phyloP scores from a whole-genome alignment of 2,888 invertebrate species.

The Ischnura elegans region DNA sequence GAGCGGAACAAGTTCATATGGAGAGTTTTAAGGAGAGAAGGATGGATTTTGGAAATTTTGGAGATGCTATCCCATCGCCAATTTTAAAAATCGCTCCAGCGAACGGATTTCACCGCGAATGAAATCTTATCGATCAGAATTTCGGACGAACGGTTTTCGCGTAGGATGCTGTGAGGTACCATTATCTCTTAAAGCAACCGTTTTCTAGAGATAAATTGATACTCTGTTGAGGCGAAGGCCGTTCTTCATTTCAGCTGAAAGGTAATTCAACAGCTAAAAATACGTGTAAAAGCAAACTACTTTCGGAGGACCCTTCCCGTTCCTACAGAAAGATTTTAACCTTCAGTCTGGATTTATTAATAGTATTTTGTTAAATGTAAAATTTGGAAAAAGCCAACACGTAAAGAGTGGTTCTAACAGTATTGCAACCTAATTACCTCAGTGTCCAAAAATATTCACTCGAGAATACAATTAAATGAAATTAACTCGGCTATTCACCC shows the following conservation, averaged over 20 bases:
- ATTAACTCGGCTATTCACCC: not conserved
- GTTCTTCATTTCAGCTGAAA: not conserved
- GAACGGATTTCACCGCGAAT: not conserved
- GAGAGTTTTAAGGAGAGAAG: not conserved
- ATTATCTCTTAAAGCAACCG: not conserved
- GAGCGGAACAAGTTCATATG: not conserved
- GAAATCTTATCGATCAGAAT: not conserved
- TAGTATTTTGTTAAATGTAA: too few species aligned
- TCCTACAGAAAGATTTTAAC: not conserved
- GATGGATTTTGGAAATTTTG: not conserved
- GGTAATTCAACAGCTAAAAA: not conserved
- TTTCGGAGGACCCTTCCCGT: not conserved
- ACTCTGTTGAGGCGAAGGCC: not conserved
- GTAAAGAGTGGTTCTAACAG: too few species aligned
- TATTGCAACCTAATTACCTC: too few species aligned
- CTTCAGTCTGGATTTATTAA: too few species aligned
- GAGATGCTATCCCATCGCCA: not conserved
- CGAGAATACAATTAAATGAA: too few species aligned
- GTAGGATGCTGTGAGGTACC: too few species aligned
- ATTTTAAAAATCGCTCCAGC: not conserved
- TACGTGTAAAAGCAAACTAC: not conserved
- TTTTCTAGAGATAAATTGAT: not conserved
- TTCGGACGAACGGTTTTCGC: not conserved
- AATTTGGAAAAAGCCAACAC: too few species aligned
- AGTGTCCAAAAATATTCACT: too few species aligned